Conservation (phyloP, 2,113 vertebrate genomes). For the Cololabis saira region DNA sequence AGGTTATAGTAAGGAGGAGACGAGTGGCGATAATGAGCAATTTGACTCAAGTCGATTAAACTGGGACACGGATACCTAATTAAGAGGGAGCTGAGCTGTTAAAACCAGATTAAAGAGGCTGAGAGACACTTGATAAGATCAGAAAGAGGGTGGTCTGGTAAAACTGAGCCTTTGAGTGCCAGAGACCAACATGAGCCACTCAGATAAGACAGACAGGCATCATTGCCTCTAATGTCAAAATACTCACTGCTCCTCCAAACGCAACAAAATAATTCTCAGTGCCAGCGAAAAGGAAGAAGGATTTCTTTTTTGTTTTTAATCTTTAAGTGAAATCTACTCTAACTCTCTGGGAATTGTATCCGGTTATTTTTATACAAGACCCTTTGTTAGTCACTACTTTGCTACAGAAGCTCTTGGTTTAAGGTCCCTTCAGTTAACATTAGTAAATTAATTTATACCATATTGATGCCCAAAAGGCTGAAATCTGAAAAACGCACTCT, state of each 20-base stretch:
- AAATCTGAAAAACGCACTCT: too few relatives aligned
- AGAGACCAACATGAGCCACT: background rate
- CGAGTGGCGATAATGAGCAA: background rate
- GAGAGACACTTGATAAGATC: slow-evolving; percentile 55
- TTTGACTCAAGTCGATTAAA: slow-evolving; percentile 21
- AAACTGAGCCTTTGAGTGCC: slow-evolving; percentile 21
- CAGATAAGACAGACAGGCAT: slow-evolving; percentile 8
- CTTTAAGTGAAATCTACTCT: too few relatives aligned
- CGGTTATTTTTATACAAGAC: too few relatives aligned
- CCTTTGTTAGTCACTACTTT: too few relatives aligned
- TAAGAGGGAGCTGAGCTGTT: slow-evolving; percentile 36
- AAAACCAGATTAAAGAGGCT: slow-evolving; percentile 40
- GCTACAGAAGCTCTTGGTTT: too few relatives aligned
- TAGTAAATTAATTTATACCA: too few relatives aligned
- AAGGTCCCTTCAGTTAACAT: too few relatives aligned
- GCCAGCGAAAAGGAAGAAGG: too few relatives aligned
- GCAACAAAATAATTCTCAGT: too few relatives aligned
- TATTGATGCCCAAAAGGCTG: too few relatives aligned
- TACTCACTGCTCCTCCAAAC: background rate
- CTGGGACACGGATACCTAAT: slow-evolving; percentile 37
- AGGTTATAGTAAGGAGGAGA: background rate
- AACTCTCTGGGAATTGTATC: too few relatives aligned
- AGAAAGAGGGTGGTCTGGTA: slow-evolving; percentile 28
- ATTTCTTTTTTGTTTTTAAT: too few relatives aligned
- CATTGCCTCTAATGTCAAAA: background rate